These are phyloP conservation scores for Sarcophaga bullata DNA, from an alignment of 1,140 invertebrate genomes.

Conservation along the genomic window DNA sequence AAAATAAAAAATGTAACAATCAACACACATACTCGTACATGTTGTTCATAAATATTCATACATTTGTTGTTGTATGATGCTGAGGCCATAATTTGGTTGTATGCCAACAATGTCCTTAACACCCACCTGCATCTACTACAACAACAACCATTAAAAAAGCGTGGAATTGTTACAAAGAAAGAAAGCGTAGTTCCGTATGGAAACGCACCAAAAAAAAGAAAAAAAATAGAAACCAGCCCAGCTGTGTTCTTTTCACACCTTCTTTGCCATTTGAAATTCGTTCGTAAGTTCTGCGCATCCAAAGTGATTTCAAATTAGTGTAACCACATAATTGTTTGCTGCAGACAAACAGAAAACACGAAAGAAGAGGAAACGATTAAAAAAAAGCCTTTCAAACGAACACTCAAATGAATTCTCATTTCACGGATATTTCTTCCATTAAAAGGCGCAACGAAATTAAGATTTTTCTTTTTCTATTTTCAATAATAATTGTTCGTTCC, in stretches of 20 bases:
- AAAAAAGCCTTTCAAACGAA: background rate
- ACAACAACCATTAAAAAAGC: no score
- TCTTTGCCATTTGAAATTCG: no score
- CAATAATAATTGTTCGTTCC: background rate
- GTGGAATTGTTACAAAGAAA: background rate
- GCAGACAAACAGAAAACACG: background rate
- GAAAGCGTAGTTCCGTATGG: no score
- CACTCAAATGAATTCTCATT: background rate
- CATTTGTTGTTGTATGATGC: background rate
- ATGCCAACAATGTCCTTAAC: background rate
- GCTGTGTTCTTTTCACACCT: constrained; percentile 11
- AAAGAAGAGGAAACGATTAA: background rate
- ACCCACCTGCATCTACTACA: constrained; percentile 13
- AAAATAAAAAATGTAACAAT: background rate
- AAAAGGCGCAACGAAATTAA: constrained; percentile 36
- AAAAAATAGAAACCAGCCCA: background rate
- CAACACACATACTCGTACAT: background rate
- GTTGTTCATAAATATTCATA: background rate
- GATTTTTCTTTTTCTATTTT: constrained; percentile 22
- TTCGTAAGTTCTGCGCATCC: constrained; percentile 19
- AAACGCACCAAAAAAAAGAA: constrained; percentile 25
- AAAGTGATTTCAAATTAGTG: constrained; percentile 29
- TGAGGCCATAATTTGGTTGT: background rate
- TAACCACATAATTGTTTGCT: background rate
- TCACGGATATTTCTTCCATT: constrained; percentile 24